Evolutionary conservation across 1,140 invertebrate genomes (phyloP), one percentile per base, ranked within the genome.

Genomic region (Drosophila nikananu): DNA sequence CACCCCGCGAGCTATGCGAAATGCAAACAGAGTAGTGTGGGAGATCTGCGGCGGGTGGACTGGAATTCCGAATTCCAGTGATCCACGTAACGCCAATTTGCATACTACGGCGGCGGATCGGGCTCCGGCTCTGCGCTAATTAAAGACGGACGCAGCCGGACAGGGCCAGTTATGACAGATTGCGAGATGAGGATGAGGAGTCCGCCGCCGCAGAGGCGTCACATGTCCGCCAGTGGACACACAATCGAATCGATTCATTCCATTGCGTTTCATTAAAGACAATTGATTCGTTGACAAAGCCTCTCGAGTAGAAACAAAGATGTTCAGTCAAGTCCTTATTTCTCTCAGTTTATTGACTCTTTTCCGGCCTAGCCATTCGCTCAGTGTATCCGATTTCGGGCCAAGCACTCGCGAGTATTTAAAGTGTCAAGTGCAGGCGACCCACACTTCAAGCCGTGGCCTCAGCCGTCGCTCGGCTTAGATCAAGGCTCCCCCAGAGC

Each of bases 191-290:
- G 59, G 39, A 64, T 61, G 67, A 41, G 49, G 55, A 44, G 68
- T 49, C 44, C 21, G 44, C 42, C 42, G 64, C 64, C 44, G 30
- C 8, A 25, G 21, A 65, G 59, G 44, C 80, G 80, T 68, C 68
- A 64, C 80, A 77, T 80, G 81, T 61, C 64, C 54, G 46, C 42
- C 49, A 73, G 25, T 39, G 81, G 55, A 77, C 74, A 78, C 65
- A 57, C 35, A 67, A 90, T 73, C 84, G 87, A 90, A 90, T 89
- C 86, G 87, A 89, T 89, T 89, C 84, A 89, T 89, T 81, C 81
- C 80, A 90, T 89, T 89, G 77, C 84, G 87, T 84, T 81, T 81
- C 67, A 89, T 89, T 84, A 74, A 84, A 89, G 83, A 84, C 86
- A 89, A 89, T 89, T 89, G 86, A 87, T 73, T 73, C 71, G 72